Percentiles rank a stretch among this genome's conserved stretches.
These are phyloP conservation scores for Crocodylus rhombifer DNA, from an alignment of 2,797 vertebrate species.

Conservation along the genomic window DNA sequence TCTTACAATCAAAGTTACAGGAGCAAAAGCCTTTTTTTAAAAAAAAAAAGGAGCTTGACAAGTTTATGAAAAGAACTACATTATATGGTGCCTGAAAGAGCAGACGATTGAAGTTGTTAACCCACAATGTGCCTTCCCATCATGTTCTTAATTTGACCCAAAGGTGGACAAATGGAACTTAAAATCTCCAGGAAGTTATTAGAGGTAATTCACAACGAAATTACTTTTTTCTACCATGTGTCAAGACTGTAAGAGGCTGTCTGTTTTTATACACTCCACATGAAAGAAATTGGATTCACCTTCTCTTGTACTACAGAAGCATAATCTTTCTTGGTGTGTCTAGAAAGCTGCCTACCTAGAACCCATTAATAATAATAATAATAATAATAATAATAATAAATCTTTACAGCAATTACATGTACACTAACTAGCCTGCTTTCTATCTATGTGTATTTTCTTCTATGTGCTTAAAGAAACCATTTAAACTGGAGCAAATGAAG, in stretches of 20 bases:
- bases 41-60: too few relatives aligned
- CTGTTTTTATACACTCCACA: accelerated
- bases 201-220: background rate
- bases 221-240: background rate
- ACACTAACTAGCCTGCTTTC: background rate
- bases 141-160: background rate
- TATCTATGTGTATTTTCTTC: background rate
- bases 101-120: too few relatives aligned
- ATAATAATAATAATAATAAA: background rate
- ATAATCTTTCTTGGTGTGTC: background rate
- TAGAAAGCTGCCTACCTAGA: background rate
- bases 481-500: background rate
- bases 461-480: background rate
- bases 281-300: accelerated
- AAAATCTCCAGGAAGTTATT: background rate
- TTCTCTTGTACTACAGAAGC: background rate
- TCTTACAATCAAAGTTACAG: too few relatives aligned
- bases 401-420: background rate
- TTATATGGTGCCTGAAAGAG: background rate
- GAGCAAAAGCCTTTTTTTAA: too few relatives aligned
- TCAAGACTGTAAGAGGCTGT: background rate
- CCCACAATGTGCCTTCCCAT: too few relatives aligned
- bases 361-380: background rate
- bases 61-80: background rate
- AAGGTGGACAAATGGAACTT: background rate